Percentiles rank a stretch among this genome's conserved stretches.
Evolutionary conservation across 2,797 vertebrate species (phyloP).

Genomic region (Spondyliosoma cantharus): DNA sequence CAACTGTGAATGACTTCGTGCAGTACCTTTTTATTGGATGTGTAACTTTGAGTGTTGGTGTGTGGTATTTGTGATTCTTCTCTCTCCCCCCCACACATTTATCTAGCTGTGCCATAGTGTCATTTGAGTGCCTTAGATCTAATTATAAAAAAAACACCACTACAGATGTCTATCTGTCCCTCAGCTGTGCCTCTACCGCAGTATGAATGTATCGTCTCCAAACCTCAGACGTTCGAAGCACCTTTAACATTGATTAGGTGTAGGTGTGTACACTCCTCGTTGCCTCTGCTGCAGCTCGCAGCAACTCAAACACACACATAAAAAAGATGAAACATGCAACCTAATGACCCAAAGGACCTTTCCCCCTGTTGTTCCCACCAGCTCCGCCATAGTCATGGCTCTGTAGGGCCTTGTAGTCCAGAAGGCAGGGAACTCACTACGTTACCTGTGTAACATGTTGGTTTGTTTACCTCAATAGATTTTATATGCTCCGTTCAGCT

Average conservation of each 20-base stretch:
- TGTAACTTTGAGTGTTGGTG: constrained; percentile 69
- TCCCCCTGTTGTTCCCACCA: constrained; percentile 58
- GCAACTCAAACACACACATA: constrained; percentile 27
- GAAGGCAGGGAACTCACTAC: constrained; percentile 42
- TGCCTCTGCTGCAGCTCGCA: constrained; percentile 76
- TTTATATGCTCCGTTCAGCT: constrained; percentile 64
- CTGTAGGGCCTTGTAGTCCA: constrained; percentile 46
- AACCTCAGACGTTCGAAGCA: constrained; percentile 83
- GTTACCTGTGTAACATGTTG: constrained; percentile 52
- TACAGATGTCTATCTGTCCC: constrained; percentile 78
- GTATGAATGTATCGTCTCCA: constrained; percentile 85
- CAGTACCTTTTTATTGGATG: constrained; percentile 70
- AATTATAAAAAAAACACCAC: constrained; percentile 76
- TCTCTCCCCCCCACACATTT: not conserved
- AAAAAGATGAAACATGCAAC: constrained; percentile 64
- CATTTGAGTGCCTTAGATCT: constrained; percentile 88
- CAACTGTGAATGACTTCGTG: constrained; percentile 82
- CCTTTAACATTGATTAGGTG: constrained; percentile 71
- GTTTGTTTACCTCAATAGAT: constrained; percentile 80
- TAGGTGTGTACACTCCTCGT: constrained; percentile 58
- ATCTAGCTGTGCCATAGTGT: constrained; percentile 85
- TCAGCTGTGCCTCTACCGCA: constrained; percentile 85
- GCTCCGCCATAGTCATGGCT: constrained; percentile 43
- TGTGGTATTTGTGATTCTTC: constrained; percentile 54
- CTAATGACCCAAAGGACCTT: constrained; percentile 78